These are phyloP conservation scores for Drosophila formosana DNA, from an alignment of 2,888 invertebrate genomes.

Conservation along the genomic window DNA sequence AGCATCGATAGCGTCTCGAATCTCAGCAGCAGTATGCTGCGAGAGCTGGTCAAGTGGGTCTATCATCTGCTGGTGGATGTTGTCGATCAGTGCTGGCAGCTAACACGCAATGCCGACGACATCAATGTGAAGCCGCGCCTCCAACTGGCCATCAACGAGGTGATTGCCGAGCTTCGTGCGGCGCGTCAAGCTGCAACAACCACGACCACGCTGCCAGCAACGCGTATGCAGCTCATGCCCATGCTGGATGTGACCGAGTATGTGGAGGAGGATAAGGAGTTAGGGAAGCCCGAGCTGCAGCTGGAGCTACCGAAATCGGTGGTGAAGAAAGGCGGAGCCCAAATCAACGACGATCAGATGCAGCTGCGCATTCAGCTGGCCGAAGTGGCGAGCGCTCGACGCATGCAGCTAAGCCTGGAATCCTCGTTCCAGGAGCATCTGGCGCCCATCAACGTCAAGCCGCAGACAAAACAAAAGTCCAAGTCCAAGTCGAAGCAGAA, in stretches of 20 bases:
- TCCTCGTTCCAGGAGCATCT: constrained; percentile 19
- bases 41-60: constrained; percentile 32
- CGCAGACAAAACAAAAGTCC: not conserved
- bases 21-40: constrained; percentile 12
- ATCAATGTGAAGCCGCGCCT: constrained; percentile 38
- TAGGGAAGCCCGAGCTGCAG: not conserved
- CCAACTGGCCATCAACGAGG: constrained; percentile 44
- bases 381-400: constrained; percentile 20
- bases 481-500: constrained; percentile 17
- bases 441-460: constrained; percentile 4
- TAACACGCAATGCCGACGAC: constrained; percentile 26
- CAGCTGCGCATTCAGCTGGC: constrained; percentile 21
- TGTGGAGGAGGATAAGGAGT: not conserved
- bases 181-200: constrained; percentile 24
- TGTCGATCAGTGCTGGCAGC: constrained; percentile 40
- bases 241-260: too few species aligned
- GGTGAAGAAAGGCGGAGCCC: not conserved
- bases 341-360: not conserved
- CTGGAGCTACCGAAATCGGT: not conserved
- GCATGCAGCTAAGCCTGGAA: constrained; percentile 17
- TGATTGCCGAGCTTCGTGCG: constrained; percentile 40
- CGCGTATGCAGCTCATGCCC: too few species aligned
- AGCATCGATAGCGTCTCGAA: not conserved
- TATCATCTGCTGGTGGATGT: constrained; percentile 31
- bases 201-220: too few species aligned